Evolutionary conservation across 2,888 invertebrate species (phyloP), one percentile per base, ranked within the genome.

Genomic region (Aphodius granarius): DNA sequence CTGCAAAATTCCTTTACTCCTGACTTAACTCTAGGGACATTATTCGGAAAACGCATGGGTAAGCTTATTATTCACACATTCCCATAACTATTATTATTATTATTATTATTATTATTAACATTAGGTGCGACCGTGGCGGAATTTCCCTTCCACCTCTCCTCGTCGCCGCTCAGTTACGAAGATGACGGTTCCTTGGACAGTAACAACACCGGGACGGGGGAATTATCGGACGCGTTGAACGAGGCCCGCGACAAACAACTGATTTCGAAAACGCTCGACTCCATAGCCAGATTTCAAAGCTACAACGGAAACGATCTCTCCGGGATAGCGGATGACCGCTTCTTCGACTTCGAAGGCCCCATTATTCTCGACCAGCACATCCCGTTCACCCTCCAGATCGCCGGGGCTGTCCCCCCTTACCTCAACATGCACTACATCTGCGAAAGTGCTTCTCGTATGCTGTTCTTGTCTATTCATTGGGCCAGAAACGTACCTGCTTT

Each of bases 381-480:
- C 78, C 88, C 91, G 70, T 96, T 96, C 84, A 92, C 93, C 82
- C 87, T 96, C 80, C 93, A 94, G 81, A 92, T 95, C 66, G 92
- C 93, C 15, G 91, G 92, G 20, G 92, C 95, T 5, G 93, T 95
- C 81, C 95, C 97, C 15, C 91, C 95, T n/a, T 96, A 95, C 88
- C 91, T 97, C 82, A 96, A 97, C 81, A 92, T 96, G 83, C 97
- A 98, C 88, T 97, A 96, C 83, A 95, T 96, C 72, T 98, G 97
- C 88, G 98, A 99, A 89, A 96, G 95, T 81, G 97, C 97, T 20
- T 97, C 98, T 1, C 89, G 98, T 71, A 90, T 99, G 74, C 90
- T 99, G 75, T 97, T 97, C 84, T 91, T 97, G 9, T 93, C 94
- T 15, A 94, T 97, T 75, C 94, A 97, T 83, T 98, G 98, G 97